These are phyloP conservation scores for Sussaba pulchella DNA, from an alignment of 2,888 invertebrate genomes.

Conservation along the genomic window DNA sequence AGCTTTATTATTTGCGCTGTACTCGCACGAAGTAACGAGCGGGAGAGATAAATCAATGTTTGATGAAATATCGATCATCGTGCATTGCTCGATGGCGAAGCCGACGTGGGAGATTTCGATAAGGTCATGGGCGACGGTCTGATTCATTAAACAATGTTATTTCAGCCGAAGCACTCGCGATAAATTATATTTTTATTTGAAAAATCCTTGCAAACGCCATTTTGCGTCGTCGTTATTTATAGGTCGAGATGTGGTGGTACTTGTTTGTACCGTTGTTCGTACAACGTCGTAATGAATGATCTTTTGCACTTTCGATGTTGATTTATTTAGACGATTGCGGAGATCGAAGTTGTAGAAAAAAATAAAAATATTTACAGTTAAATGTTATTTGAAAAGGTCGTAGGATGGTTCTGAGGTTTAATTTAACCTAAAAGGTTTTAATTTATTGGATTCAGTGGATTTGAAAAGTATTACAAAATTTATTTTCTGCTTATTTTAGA, in stretches of 20 bases:
- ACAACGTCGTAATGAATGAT: not conserved
- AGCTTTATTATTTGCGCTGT: constrained; percentile 23
- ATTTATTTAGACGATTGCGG: not conserved
- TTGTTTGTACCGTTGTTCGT: not conserved
- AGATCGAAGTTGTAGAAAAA: not conserved
- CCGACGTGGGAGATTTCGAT: constrained; percentile 9
- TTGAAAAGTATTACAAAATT: too few relatives aligned
- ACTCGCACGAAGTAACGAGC: not conserved
- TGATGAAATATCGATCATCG: constrained; percentile 22
- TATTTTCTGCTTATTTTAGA: too few relatives aligned
- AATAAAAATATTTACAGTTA: not conserved
- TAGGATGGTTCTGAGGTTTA: not conserved
- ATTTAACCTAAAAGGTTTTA: too few relatives aligned
- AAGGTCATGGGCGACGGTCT: constrained; percentile 30
- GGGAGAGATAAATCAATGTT: constrained; percentile 46
- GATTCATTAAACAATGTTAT: constrained; percentile 15
- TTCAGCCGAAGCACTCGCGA: not conserved
- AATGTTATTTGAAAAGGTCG: not conserved
- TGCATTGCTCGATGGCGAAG: not conserved
- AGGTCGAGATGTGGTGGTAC: not conserved
- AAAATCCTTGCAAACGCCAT: not conserved
- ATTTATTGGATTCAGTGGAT: too few relatives aligned
- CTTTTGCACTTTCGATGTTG: not conserved
- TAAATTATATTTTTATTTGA: not conserved
- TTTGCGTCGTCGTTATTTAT: constrained; percentile 11